Base-by-base conservation (phyloP, 2,888 invertebrate species). In the Tipula unca region DNA sequence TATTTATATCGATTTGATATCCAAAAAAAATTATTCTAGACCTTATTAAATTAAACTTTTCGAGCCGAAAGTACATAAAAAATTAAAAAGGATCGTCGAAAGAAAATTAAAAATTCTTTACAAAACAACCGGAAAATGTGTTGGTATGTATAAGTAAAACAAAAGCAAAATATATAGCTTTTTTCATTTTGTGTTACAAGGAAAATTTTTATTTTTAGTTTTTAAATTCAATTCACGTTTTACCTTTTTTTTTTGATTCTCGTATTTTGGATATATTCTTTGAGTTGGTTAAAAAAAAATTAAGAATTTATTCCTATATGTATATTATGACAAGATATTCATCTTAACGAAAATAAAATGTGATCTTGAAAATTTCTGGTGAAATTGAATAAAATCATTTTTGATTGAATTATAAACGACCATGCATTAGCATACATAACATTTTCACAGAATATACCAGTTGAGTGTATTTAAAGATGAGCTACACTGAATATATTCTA, bases 201-300 rank as follows among this genome's bases (percentile, higher is more conserved):
- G 25, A 69, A 69, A 20, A 69, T 69, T 69, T 69, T 25, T 54
- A 54, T 42, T 42, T 35, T 42, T 42, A 42, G 4, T 48, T 48
- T 48, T 48, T 69, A 69, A 69, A 69, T 69, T 69, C 69, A 69
- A 69, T 69, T 69, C 69, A 69, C 69, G 69, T 69, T 69, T 69
- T 69, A 69, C 69, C 69, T 69, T 69, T 69, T 69, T 69, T 13
- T 20, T 25, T 25, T 10, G 3, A 10, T 25, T 14, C 4, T 17
- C 17, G 17, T 54, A 32, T 32, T 32, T 32, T 54, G 48, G n/a
- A 69, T 69, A 69, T 10, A 10, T 25, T 25, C 10, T 69, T 13
- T 54, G 5, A 54, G 2, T 48, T 54, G n/a, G n/a, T n/a, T n/a
- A n/a, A 48, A 48, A 10, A 48, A 48, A n/a, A n/a, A 14, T 4